A percentile compares a stretch with the other conserved stretches of the same genome.
These are phyloP conservation scores for Drosophila basisetae DNA, from an alignment of 2,888 invertebrate species.

Conservation along the genomic window DNA sequence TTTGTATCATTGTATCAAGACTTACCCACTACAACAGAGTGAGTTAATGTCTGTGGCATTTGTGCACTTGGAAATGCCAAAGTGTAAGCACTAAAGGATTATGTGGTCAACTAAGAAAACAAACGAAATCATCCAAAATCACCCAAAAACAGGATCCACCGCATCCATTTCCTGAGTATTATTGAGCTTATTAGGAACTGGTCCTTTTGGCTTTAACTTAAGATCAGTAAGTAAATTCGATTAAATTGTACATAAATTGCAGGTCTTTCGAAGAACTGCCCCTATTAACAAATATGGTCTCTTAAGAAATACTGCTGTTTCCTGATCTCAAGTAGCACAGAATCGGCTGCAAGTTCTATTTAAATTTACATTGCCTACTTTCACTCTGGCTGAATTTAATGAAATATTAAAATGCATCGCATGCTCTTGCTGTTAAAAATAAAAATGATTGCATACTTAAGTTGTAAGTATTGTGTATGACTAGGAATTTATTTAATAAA, in stretches of 20 bases:
- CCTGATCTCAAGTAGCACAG: neutral
- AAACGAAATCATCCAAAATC: neutral
- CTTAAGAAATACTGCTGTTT: neutral
- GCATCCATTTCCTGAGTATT: neutral
- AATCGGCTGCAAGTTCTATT: neutral
- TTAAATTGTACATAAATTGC: neutral
- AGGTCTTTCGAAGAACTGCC: neutral
- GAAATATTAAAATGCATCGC: neutral
- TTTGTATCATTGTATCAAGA: neutral
- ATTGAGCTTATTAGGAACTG: neutral
- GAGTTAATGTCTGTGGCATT: neutral
- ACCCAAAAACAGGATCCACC: neutral
- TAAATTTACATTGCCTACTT: neutral
- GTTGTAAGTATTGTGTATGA: neutral
- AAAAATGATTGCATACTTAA: neutral
- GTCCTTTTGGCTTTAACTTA: neutral
- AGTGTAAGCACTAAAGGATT: neutral
- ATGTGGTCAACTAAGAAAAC: no score
- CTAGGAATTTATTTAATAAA: neutral
- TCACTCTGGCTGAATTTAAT: neutral
- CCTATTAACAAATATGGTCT: neutral
- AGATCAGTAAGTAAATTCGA: neutral
- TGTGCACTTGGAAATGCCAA: neutral
- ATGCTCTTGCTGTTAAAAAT: neutral
- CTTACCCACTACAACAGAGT: neutral